Conservation (phyloP, 2,797 vertebrate species). For the Ataeniobius toweri region DNA sequence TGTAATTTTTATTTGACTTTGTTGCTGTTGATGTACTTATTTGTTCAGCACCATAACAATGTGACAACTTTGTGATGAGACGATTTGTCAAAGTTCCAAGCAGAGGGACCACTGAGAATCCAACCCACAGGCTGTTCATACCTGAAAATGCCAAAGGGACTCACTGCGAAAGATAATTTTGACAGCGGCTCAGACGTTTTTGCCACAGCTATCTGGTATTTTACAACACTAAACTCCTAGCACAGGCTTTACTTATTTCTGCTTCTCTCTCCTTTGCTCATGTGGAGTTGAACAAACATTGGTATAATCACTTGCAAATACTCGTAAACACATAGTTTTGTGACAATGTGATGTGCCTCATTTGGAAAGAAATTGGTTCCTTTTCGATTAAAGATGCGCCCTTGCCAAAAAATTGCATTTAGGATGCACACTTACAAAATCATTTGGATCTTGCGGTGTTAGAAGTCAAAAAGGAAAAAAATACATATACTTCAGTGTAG, state of each 20-base stretch:
- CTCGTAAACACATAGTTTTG: neutral
- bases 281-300: neutral
- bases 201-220: slow-evolving; percentile 62
- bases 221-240: slow-evolving; percentile 41
- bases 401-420: slow-evolving; percentile 55
- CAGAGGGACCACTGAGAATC: slow-evolving; percentile 44
- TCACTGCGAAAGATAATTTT: slow-evolving; percentile 69
- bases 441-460: slow-evolving; percentile 38
- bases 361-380: slow-evolving; percentile 13
- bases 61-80: slow-evolving; percentile 24
- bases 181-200: slow-evolving; percentile 72
- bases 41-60: slow-evolving; percentile 25
- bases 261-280: slow-evolving; percentile 1
- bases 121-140: slow-evolving; percentile 48
- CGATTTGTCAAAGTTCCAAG: slow-evolving; percentile 52
- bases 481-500: slow-evolving; percentile 12
- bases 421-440: slow-evolving; percentile 24
- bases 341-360: neutral
- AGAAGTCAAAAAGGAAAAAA: slow-evolving; percentile 20
- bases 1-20: slow-evolving; percentile 53
- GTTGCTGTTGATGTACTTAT: slow-evolving; percentile 41
- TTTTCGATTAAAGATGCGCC: slow-evolving; percentile 17
- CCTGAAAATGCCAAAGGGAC: slow-evolving; percentile 57
- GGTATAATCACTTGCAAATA: neutral
- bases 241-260: slow-evolving; percentile 18